Evolutionary conservation across 1,140 invertebrate species (phyloP).

Genomic region (Tetragnatha versicolor): DNA sequence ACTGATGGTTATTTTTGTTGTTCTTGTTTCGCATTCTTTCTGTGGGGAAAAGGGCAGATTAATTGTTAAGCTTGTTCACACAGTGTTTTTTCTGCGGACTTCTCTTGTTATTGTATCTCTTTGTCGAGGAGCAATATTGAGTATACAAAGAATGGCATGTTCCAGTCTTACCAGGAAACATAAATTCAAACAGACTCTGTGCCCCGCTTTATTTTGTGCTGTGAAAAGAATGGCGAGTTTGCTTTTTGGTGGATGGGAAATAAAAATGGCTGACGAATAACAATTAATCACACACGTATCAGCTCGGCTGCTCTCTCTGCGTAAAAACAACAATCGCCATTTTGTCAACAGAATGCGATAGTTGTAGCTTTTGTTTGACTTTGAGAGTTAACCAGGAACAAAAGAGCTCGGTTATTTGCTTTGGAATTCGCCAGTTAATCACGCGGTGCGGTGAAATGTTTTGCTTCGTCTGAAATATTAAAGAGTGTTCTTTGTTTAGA

Average conservation of each 20-base stretch:
- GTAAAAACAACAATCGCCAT: conserved; percentile 52
- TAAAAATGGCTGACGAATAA: conserved; percentile 51
- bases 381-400: conserved; percentile 44
- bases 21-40: conserved; percentile 19
- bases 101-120: conserved; percentile 2
- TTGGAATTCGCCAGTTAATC: conserved; percentile 50
- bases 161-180: conserved; percentile 29
- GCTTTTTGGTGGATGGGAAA: conserved; percentile 51
- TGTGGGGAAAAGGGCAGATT: conserved; percentile 35
- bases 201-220: conserved; percentile 29
- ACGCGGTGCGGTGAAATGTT: conserved; percentile 21
- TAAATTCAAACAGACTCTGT: conserved; percentile 46
- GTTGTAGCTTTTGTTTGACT: conserved; percentile 49
- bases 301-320: background rate
- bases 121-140: conserved; percentile 39
- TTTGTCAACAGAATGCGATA: conserved; percentile 49
- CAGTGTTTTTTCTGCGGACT: background rate
- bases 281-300: conserved; percentile 47
- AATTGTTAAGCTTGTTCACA: conserved; percentile 17
- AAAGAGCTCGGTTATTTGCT: conserved; percentile 41
- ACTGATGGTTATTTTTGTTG: conserved; percentile 34
- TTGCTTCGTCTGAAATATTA: conserved; percentile 47
- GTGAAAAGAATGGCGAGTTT: conserved; percentile 46
- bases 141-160: conserved; percentile 39
- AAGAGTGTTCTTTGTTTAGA: conserved; percentile 31